These are phyloP conservation scores for Podabrus alpinus DNA, from an alignment of 2,888 invertebrate species.

Conservation along the genomic window DNA sequence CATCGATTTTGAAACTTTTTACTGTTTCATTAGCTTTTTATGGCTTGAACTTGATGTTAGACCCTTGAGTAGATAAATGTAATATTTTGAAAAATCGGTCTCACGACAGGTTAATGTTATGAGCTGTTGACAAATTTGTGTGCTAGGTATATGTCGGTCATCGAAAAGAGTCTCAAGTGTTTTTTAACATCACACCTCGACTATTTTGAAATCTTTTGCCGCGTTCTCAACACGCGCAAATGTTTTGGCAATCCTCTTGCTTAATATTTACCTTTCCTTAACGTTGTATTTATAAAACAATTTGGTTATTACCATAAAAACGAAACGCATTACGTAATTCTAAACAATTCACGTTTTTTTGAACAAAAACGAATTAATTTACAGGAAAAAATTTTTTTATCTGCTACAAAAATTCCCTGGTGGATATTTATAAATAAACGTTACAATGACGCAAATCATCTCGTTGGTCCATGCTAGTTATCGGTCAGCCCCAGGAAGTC, in stretches of 20 bases:
- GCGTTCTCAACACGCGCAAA: conserved; percentile 4
- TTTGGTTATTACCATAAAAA: not conserved
- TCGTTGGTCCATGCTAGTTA: conserved; percentile 24
- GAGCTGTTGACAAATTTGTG: conserved; percentile 36
- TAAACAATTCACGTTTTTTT: not conserved
- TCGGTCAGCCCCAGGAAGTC: conserved; percentile 43
- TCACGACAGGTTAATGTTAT: conserved; percentile 43
- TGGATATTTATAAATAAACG: conserved; percentile 18
- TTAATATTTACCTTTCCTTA: not conserved
- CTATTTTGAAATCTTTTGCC: not conserved
- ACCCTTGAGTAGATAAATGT: conserved; percentile 22
- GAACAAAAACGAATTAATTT: not conserved
- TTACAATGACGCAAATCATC: conserved; percentile 26
- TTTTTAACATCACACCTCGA: conserved; percentile 10
- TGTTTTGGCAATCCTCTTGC: conserved; percentile 10
- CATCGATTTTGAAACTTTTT: conserved; percentile 10
- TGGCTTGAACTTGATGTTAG: conserved; percentile 1
- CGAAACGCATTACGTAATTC: not conserved
- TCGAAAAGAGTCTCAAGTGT: conserved; percentile 9
- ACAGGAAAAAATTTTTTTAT: not conserved
- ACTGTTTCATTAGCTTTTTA: not conserved
- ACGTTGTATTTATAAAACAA: too few relatives aligned
- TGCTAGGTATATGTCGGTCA: conserved; percentile 5
- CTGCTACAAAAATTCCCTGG: conserved; percentile 11
- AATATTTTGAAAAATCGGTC: conserved; percentile 32